These are phyloP conservation scores for Microplitis demolitor DNA, from an alignment of 1,140 invertebrate genomes.

Conservation along the genomic window DNA sequence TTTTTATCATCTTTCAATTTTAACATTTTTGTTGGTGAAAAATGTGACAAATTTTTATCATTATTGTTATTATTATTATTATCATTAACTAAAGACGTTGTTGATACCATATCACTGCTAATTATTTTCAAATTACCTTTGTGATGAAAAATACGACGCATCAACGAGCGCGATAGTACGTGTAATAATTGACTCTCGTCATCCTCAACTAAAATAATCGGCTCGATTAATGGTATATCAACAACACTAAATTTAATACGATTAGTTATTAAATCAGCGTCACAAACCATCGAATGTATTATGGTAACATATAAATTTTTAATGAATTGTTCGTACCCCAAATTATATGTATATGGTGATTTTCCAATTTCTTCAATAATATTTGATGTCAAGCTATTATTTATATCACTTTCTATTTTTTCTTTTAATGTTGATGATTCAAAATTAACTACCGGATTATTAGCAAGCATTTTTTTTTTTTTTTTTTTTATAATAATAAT, in stretches of 20 bases:
- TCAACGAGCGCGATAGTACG: neutral
- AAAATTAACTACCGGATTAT: neutral
- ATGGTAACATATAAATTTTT: neutral
- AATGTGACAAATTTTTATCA: neutral
- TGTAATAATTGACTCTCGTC: neutral
- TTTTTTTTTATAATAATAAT: too few species aligned
- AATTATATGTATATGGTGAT: neutral
- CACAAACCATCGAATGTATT: neutral
- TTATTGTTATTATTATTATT: neutral
- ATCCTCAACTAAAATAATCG: neutral
- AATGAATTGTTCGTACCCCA: neutral
- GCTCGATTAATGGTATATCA: neutral
- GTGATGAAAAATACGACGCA: neutral
- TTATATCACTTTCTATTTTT: neutral
- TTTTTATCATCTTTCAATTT: neutral
- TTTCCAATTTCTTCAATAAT: neutral
- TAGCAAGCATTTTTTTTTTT: neutral
- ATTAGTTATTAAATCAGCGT: neutral
- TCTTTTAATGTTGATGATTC: neutral
- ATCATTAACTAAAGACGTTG: neutral
- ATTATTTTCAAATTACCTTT: neutral
- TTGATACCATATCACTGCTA: neutral
- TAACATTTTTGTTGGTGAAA: neutral
- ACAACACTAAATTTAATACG: neutral
- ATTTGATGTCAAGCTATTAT: neutral